Conservation (phyloP, 2,113 vertebrate genomes). For the Dipodomys stephensi region DNA sequence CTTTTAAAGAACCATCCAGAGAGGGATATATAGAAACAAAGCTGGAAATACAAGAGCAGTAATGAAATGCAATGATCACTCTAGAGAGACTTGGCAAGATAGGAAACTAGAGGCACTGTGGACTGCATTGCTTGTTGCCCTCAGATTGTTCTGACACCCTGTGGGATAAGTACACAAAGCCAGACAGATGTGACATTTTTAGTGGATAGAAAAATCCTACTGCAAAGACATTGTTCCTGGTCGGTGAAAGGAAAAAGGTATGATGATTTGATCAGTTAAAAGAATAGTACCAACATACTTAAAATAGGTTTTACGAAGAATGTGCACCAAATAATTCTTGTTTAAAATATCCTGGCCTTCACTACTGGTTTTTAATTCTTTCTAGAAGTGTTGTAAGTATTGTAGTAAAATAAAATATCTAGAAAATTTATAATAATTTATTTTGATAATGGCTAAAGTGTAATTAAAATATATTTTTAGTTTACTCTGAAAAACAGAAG, state of each 20-base stretch:
- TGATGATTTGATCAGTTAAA: constrained; percentile 26
- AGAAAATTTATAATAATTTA: constrained; percentile 4
- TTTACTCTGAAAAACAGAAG: neutral
- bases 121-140: constrained; percentile 5
- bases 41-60: constrained; percentile 62
- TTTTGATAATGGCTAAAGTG: neutral
- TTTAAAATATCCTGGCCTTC: neutral
- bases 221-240: constrained; percentile 21
- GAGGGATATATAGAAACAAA: constrained; percentile 21
- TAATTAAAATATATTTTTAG: neutral
- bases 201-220: constrained; percentile 28
- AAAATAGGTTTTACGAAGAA: neutral
- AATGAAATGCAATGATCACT: constrained; percentile 47
- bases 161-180: constrained; percentile 50
- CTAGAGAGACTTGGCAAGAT: constrained; percentile 50
- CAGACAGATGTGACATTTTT: constrained; percentile 32
- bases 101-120: constrained; percentile 55
- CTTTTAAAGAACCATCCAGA: constrained; percentile 44
- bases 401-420: neutral
- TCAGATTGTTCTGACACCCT: constrained; percentile 59
- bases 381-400: neutral
- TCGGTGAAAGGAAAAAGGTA: constrained; percentile 1
- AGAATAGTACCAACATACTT: neutral
- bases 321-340: neutral
- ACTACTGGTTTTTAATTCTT: neutral